Base-by-base conservation (phyloP, 1,140 invertebrate species). In the Apis cerana region DNA sequence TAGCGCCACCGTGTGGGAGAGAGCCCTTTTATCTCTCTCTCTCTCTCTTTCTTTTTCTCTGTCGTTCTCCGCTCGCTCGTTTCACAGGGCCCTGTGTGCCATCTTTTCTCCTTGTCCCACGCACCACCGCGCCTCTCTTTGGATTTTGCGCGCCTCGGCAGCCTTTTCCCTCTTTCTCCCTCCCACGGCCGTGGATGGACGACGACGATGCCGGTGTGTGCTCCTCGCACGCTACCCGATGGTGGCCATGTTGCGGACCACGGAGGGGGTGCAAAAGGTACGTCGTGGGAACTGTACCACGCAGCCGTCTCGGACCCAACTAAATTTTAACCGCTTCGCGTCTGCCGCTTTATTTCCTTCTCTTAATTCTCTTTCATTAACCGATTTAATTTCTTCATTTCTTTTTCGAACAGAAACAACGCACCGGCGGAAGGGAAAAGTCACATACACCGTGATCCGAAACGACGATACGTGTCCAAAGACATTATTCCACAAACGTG, bases 261-360 rank as follows among this genome's bases (percentile, higher is more conserved):
- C 77, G 82, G 79, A 85, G 90, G 87, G 89, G 86, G 84, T 88
- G 89, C 88, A 90, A 90, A 90, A 92, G 90, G 89, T 91, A 91
- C 92, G 91, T 92, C 92, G 92, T 92, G 92, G 91, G 92, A 92
- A 92, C 91, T 92, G 88, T 92, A 89, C 90, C 90, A 91, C 86
- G 88, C 74, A 72, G 21, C 75, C 19, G 76, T 10, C 67, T 68
- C 23, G 58, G 68, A 12, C 52, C 68, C 48, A 70, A n/a, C 75
- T 19, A 77, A 82, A 82, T 82, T 81, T 81, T 33, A 68, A 68
- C 54, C 79, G 71, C 80, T 70, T 65, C 61, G 15, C 17, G 19
- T 23, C 43, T 50, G 43, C 33, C 33, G 5, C 33, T 43, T 43
- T 43, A 43, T 43, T 43, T 43, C 4, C 33, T 43, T 43, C 33